Percentiles rank a stretch among this genome's conserved stretches.
Evolutionary conservation across 2,113 vertebrate genomes (phyloP).

Genomic region (Terrapene triunguis): DNA sequence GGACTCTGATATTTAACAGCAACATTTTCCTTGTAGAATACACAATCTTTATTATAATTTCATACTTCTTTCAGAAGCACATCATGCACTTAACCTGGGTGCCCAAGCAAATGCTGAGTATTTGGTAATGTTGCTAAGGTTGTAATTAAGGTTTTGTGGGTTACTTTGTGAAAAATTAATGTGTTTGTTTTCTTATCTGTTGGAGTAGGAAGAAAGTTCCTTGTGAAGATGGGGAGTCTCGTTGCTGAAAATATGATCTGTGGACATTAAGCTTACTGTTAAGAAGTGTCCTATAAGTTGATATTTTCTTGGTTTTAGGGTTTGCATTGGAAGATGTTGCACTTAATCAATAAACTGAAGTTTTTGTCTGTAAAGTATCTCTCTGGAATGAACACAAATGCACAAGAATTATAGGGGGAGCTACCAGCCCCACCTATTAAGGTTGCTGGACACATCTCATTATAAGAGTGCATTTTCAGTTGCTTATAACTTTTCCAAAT

Average conservation of each 20-base stretch:
- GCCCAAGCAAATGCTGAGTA: neutral
- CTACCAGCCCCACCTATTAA: neutral
- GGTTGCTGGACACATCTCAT: neutral
- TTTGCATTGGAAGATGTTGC: too few species aligned
- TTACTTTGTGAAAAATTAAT: neutral
- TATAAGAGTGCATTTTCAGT: neutral
- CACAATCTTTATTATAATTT: neutral
- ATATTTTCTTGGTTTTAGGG: neutral
- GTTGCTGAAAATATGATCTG: neutral
- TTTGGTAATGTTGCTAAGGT: neutral
- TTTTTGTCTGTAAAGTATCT: neutral
- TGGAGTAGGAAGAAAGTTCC: neutral
- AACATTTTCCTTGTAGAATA: neutral
- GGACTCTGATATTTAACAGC: neutral
- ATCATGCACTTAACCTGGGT: neutral
- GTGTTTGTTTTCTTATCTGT: neutral
- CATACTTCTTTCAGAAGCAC: neutral
- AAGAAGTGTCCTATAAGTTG: neutral
- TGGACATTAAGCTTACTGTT: neutral
- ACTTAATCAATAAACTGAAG: neutral
- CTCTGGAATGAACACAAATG: neutral
- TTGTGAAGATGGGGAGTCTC: neutral
- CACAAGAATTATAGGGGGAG: neutral
- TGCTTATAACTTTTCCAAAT: neutral
- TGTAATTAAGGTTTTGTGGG: neutral